Evolutionary conservation across 2,113 vertebrate genomes (phyloP), one percentile per base, ranked within the genome.

Genomic region (Manacus vitellinus): DNA sequence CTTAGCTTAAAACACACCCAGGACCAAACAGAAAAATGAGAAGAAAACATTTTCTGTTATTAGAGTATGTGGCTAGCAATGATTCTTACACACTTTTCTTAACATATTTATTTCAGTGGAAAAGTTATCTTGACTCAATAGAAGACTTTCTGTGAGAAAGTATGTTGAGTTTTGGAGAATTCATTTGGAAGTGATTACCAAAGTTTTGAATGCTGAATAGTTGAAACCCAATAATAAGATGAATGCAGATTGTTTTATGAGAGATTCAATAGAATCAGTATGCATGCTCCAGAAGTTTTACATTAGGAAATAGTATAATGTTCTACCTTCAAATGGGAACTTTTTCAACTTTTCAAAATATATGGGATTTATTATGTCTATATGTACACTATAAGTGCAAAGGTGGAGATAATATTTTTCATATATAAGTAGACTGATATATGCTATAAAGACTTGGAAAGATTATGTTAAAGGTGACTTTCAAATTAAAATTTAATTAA

Each of bases 161-260:
- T n/a, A 44, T 31, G 25, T 47, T 85, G 16, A 46, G 4, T 39
- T 86, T 79, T 52, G 9, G 17, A 12, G n/a, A 70, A 91, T 58
- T 54, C 58, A 84, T 94, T 97, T 95, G 95, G 83, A 96, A 96
- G 66, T 4, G 28, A 46, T 95, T 95, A 85, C 62, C 27, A 44
- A 86, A 80, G 24, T 31, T 24, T 73, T 92, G 68, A 92, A 91
- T 46, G 65, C 31, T 65, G 72, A 92, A 25, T 70, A 37, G 19
- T 14, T 77, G 54, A 92, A 92, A 80, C 13, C 1, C 16, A 77
- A 8, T 37, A 63, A 73, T 92, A 92, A 68, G 44, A 92, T 80
- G 14, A 88, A 92, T n/a, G 58, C 35, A 73, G 37, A 92, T 72
- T 52, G 37, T 80, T 86, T 74, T 73, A 66, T 58, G 76, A 89